Evolutionary conservation across 2,888 invertebrate genomes (phyloP), one percentile per base, ranked within the genome.

Genomic region (Epinotia brunnichana): DNA sequence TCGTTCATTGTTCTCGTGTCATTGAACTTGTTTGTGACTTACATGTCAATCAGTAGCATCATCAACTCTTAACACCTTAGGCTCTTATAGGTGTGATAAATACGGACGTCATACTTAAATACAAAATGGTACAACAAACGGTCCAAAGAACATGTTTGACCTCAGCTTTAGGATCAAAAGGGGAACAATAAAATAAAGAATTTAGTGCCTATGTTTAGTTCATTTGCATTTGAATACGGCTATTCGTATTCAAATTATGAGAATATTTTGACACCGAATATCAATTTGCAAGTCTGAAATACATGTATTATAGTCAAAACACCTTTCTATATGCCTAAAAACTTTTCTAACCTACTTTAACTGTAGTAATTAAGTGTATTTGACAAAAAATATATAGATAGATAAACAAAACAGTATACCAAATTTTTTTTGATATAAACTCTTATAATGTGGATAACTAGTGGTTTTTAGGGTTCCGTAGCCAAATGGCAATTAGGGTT

Each of bases 1-100:
- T 56, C 21, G 41, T 66, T 56, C 66, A 56, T 66, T 66, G 66
- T 66, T 54, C 19, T 56, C 41, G 41, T 66, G 54, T 56, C 56
- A 56, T 66, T 66, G 66, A 66, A 66, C 54, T 41, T 66, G 66
- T 41, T 17, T 54, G 54, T 66, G 66, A 24, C 66, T 56, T 56
- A 66, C 66, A 66, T 66, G 21, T 54, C 54, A 21, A 54, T 56
- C 54, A 56, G 54, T n/a, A 21, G 35, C 54, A 21, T 41, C 35
- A 17, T 29, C 41, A 56, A 56, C 10, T 66, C 54, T 56, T 56
- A 66, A 66, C 62, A 62, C 54, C 39, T 59, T 59, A 59, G 29
- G 13, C 24, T 19, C 29, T 17, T 11, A 29, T 62, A 69, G 62
- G 62, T 56, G 69, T 48, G 35, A 70, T 56, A 56, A 41, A 63